Evolutionary conservation across 1,140 invertebrate species (phyloP), one percentile per base, ranked within the genome.

Genomic region (Drosophila eugracilis): DNA sequence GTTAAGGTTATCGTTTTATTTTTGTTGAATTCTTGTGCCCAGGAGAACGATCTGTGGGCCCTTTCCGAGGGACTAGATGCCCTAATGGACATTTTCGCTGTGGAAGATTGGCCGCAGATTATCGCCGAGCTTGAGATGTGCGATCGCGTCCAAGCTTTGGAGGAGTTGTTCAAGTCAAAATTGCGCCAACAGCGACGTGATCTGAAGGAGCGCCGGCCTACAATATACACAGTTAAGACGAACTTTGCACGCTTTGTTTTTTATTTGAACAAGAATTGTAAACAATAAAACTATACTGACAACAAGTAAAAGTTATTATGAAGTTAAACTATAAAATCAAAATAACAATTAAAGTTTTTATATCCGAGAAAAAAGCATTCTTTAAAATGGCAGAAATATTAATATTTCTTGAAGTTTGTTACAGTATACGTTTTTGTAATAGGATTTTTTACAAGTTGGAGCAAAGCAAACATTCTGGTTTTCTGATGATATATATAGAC

Each of bases 21-120:
- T 22, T 70, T 90, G 2, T 4, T 76, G 19, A 67, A 88, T 39
- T 54, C 67, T 1, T 86, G 78, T 14, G 44, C 75, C 3, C 37
- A 70, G 21, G 88, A 90, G 37, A 45, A 81, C 7, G 93, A 95
- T 70, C 92, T 95, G 3, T 95, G 95, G 94, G 93, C 96, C 0
- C 91, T 94, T 10, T 95, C 96, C 21, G 96, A 97, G 92, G 93
- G 94, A 14, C 88, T 96, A 12, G 96, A 96, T 88, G 94, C 94
- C 10, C 78, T 96, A 45, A 95, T 96, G 91, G 96, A 97, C 90
- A 93, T 96, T 36, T 96, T 95, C 91, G 93, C 95, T 2, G 95
- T 96, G 90, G 96, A 97, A 86, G 94, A 95, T 73, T 94, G 95
- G 44, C 94, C 96, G 89, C 65, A 84, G 24, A 91, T 96, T 59